A percentile compares a stretch with the other conserved stretches of the same genome.
phyloP scores from a whole-genome alignment of 35 echinoderm and acorn worm species.

The Anneissia japonica region DNA sequence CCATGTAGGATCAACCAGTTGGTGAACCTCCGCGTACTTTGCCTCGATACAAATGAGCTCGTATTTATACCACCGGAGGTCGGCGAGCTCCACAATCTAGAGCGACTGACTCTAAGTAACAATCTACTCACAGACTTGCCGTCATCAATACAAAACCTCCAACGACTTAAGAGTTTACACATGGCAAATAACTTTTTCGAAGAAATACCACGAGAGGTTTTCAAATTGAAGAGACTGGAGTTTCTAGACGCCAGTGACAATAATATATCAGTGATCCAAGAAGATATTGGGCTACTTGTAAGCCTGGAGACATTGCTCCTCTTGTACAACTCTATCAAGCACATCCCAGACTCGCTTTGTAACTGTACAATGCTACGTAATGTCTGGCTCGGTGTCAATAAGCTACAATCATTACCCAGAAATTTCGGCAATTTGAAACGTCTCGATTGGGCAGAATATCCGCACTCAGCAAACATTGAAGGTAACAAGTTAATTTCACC shows the following conservation, averaged over 20 bases:
- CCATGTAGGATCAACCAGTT: conserved; percentile 41
- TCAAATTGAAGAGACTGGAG: conserved; percentile 54
- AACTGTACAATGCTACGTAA: conserved; percentile 55
- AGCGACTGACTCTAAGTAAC: conserved; percentile 80
- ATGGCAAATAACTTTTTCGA: conserved; percentile 87
- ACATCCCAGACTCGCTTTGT: conserved; percentile 54
- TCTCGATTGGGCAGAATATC: conserved; percentile 67
- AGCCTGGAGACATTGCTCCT: conserved; percentile 52
- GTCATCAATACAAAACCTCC: conserved; percentile 34
- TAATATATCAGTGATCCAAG: conserved; percentile 44
- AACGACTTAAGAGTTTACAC: conserved; percentile 68
- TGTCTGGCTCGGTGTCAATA: conserved; percentile 84
- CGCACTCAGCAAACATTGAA: conserved; percentile 66
- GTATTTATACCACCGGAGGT: conserved; percentile 47
- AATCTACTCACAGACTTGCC: conserved; percentile 77
- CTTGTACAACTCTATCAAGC: conserved; percentile 62
- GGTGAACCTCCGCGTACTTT: conserved; percentile 58
- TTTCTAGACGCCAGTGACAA: conserved; percentile 87
- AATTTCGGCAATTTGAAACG: conserved; percentile 48
- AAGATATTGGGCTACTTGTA: conserved; percentile 42
- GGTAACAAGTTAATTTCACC: conserved; percentile 59
- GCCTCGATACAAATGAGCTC: conserved; percentile 90
- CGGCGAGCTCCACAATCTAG: conserved; percentile 55
- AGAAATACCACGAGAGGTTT: conserved; percentile 53
- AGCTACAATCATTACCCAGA: conserved; percentile 47